Base-by-base conservation (phyloP, 1,140 invertebrate species). In the Aradophagus sp. region DNA sequence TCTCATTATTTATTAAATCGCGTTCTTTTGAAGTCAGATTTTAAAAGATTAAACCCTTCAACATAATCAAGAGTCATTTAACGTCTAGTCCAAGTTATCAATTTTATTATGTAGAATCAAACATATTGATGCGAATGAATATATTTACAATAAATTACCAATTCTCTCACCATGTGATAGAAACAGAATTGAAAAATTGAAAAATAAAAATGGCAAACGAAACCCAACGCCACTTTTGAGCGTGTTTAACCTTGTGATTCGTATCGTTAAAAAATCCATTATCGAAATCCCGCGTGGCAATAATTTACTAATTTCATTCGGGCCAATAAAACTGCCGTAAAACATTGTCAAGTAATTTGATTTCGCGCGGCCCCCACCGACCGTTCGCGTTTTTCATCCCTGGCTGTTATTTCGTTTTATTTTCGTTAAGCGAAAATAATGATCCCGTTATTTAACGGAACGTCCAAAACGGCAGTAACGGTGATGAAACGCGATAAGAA, bases 401-500 rank as follows among this genome's bases (percentile, higher is more conserved):
- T 19, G n/a, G 15, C 20, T 13, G 31, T 66, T 50, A 44, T 52
- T 56, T 34, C 27, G n/a, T 38, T 45, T 55, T 55, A 48, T 50
- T 67, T 50, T 58, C 35, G 29, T 52, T 16, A 45, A 50, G 36
- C 26, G 19, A 50, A 66, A 67, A 69, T 69, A 61, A 61, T 69
- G 27, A 48, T 61, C 12, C 20, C 12, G 27, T 61, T 68, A 53
- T 47, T 68, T 47, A 61, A 55, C 27, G 34, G 10, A 52, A 52
- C 42, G 17, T 27, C 17, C 16, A 14, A 34, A 41, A 48, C 2
- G 27, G 17, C 12, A 17, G 23, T 15, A 31, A 10, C 35, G 11
- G 36, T 63, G 36, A 58, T 63, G 55, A 61, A 61, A 70, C 32
- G 42, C 52, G 36, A 50, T 62, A 50, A 69, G 58, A 58, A 62